Percentiles rank a stretch among this genome's conserved stretches.
phyloP scores from a whole-genome alignment of 2,113 vertebrate genomes.

The Crotalus helleri region DNA sequence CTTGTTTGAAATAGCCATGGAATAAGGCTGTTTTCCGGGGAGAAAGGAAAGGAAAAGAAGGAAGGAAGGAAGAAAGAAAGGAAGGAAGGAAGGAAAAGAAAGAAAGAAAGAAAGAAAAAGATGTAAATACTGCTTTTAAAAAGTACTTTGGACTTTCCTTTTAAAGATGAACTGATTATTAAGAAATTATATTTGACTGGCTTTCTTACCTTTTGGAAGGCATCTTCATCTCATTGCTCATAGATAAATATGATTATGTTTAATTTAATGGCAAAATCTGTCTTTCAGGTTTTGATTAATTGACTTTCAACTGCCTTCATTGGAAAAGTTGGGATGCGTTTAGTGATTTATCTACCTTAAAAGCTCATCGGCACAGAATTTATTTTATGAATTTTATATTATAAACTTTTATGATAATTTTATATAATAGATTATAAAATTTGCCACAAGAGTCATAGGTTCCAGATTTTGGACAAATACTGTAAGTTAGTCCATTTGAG shows the following conservation, averaged over 20 bases:
- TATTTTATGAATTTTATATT: too few species aligned
- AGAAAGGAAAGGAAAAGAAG: background rate
- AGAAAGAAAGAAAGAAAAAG: background rate
- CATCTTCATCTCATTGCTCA: background rate
- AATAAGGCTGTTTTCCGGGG: background rate
- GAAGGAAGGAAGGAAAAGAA: too few species aligned
- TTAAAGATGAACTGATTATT: background rate
- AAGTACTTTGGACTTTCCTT: background rate
- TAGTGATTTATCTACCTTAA: too few species aligned
- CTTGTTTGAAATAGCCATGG: background rate
- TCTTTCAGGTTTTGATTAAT: constrained; percentile 10
- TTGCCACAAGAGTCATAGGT: too few species aligned
- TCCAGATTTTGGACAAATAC: too few species aligned
- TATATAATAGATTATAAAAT: too few species aligned
- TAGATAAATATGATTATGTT: constrained; percentile 17
- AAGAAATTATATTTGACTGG: background rate
- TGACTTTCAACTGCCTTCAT: background rate
- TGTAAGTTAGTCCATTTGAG: too few species aligned
- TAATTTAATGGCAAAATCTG: constrained; percentile 9
- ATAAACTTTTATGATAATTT: too few species aligned
- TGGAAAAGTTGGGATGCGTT: too few species aligned
- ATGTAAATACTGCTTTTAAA: background rate
- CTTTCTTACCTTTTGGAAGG: background rate
- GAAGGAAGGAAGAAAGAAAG: too few species aligned
- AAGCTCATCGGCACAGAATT: too few species aligned